Evolutionary conservation across 2,888 invertebrate genomes (phyloP).

Genomic region (Zaprionus bogoriensis): DNA sequence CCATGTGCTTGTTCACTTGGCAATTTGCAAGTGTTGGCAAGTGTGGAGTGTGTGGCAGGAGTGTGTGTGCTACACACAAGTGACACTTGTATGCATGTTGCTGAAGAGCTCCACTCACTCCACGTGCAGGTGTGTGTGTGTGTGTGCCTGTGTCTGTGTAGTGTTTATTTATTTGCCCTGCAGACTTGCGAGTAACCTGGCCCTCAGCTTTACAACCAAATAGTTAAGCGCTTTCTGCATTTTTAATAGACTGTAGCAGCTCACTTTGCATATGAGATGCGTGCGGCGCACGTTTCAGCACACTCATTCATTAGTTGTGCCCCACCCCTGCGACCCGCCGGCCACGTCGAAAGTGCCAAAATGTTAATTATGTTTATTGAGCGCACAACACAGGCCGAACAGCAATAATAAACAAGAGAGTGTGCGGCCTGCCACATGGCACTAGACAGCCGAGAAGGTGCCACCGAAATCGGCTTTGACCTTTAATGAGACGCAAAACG

Average conservation of each 20-base stretch:
- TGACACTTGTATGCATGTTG: conserved; percentile 72
- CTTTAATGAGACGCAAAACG: conserved; percentile 66
- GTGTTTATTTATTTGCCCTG: conserved; percentile 71
- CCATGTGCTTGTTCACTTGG: conserved; percentile 65
- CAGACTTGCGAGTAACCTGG: conserved; percentile 53
- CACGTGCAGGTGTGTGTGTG: background rate
- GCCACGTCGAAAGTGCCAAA: conserved; percentile 71
- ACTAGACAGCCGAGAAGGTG: conserved; percentile 24
- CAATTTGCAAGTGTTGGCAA: conserved; percentile 74
- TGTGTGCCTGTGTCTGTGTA: conserved; percentile 9
- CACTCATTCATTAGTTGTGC: conserved; percentile 67
- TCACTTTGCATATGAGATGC: conserved; percentile 64
- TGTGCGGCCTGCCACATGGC: conserved; percentile 2
- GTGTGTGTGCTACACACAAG: conserved; percentile 74
- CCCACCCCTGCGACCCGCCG: too few species aligned
- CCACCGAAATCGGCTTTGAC: conserved; percentile 68
- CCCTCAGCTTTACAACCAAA: conserved; percentile 57
- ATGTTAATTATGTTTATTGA: conserved; percentile 77
- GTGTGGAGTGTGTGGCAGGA: conserved; percentile 51
- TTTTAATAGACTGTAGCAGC: conserved; percentile 69
- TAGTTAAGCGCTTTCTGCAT: conserved; percentile 74
- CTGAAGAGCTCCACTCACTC: conserved; percentile 13
- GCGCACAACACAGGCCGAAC: conserved; percentile 53
- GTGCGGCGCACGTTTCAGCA: conserved; percentile 39
- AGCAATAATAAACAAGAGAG: background rate